Evolutionary conservation across 2,113 vertebrate species (phyloP).

Genomic region (Dasyornis broadbenti): DNA sequence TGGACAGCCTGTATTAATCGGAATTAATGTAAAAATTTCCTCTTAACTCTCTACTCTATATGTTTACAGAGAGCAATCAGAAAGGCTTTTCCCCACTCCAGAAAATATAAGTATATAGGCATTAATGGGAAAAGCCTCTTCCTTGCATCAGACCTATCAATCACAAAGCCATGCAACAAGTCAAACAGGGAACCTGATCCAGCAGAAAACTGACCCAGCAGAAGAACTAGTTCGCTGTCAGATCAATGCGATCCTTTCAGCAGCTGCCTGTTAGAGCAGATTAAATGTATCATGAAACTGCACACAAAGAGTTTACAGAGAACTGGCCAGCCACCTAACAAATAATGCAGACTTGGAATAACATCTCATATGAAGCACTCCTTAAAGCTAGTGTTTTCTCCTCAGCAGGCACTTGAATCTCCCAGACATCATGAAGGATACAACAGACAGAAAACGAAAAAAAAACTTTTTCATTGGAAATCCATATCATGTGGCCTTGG

Average conservation of each 20-base stretch:
- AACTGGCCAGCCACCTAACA: background rate
- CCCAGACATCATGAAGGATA: background rate
- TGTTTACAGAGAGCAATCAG: background rate
- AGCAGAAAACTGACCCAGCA: conserved; percentile 5
- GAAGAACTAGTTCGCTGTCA: conserved; percentile 18
- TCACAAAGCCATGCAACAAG: background rate
- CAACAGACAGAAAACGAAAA: background rate
- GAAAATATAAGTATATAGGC: background rate
- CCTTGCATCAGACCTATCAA: background rate
- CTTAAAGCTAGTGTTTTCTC: background rate
- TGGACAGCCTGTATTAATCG: background rate
- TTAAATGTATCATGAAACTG: conserved; percentile 16
- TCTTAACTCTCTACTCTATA: background rate
- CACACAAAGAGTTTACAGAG: background rate
- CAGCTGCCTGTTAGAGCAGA: conserved; percentile 37
- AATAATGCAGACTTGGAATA: background rate
- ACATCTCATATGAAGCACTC: background rate
- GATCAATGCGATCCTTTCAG: conserved; percentile 35
- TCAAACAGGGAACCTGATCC: conserved; percentile 19
- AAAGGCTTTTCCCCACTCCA: background rate
- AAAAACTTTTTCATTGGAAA: background rate
- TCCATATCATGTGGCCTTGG: background rate
- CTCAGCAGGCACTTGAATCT: background rate
- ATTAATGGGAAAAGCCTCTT: background rate
- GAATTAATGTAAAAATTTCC: background rate